Evolutionary conservation across 2,797 vertebrate genomes (phyloP).

Genomic region (Cyclura pinguis): DNA sequence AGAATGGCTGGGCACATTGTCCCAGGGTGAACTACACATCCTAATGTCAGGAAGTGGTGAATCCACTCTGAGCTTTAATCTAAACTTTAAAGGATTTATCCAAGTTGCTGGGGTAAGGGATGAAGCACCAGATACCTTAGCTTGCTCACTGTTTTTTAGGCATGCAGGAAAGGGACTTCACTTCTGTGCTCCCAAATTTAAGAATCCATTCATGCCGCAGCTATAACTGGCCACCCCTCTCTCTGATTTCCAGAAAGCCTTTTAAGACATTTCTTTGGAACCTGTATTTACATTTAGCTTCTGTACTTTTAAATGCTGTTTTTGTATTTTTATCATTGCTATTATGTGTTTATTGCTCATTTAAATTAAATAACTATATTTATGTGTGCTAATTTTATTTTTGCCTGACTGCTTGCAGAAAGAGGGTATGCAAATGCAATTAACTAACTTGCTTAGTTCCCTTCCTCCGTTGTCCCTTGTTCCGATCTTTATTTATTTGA

Average conservation of each 20-base stretch:
- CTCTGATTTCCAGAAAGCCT: neutral
- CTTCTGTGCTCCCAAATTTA: too few relatives aligned
- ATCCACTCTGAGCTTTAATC: too few relatives aligned
- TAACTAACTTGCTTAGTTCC: too few relatives aligned
- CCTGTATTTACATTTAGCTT: neutral
- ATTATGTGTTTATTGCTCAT: too few relatives aligned
- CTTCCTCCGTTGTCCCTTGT: neutral
- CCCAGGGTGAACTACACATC: neutral
- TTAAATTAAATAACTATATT: neutral
- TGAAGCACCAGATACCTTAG: too few relatives aligned
- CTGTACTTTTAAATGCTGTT: neutral
- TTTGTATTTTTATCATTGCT: neutral
- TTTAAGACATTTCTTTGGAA: neutral
- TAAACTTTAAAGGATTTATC: too few relatives aligned
- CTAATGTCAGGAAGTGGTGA: neutral
- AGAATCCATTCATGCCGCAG: too few relatives aligned
- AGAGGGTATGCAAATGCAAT: neutral
- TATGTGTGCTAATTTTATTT: neutral
- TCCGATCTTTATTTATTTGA: neutral
- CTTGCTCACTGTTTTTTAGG: too few relatives aligned
- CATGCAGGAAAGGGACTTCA: too few relatives aligned
- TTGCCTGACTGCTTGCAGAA: neutral
- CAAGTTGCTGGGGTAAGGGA: too few relatives aligned
- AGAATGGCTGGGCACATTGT: neutral
- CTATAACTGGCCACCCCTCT: neutral